Conservation (phyloP, 2,797 vertebrate species). For the Perodicticus potto region DNA sequence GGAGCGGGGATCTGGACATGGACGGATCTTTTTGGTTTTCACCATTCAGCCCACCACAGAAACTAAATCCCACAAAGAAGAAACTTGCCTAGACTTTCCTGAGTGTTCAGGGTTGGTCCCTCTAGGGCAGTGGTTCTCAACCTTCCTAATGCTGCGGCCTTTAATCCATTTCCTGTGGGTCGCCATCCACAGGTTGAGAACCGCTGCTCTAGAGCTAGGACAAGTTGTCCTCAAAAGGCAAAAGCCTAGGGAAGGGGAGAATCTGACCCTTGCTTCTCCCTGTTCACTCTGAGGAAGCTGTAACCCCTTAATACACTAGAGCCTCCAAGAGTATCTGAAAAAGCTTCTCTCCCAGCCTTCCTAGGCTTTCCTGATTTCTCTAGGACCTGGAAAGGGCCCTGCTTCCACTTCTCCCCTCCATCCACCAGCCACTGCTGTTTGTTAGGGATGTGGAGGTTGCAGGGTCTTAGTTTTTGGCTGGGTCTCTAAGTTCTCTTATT, state of each 20-base stretch:
- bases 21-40: not conserved
- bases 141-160: no score
- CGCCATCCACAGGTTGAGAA: no score
- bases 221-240: not conserved
- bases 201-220: not conserved
- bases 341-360: not conserved
- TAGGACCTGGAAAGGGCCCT: no score
- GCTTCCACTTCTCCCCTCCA: not conserved
- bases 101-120: not conserved
- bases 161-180: no score
- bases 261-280: not conserved
- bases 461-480: not conserved
- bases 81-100: not conserved
- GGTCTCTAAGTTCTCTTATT: not conserved
- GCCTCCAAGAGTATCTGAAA: not conserved
- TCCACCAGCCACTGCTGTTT: not conserved
- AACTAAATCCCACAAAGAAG: not conserved
- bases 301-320: not conserved
- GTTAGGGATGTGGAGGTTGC: not conserved
- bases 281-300: not conserved
- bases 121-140: no score
- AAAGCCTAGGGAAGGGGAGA: not conserved
- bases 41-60: not conserved
- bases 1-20: not conserved
- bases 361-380: not conserved